Conservation (phyloP, 2,888 invertebrate genomes). For the Tyria jacobaeae region DNA sequence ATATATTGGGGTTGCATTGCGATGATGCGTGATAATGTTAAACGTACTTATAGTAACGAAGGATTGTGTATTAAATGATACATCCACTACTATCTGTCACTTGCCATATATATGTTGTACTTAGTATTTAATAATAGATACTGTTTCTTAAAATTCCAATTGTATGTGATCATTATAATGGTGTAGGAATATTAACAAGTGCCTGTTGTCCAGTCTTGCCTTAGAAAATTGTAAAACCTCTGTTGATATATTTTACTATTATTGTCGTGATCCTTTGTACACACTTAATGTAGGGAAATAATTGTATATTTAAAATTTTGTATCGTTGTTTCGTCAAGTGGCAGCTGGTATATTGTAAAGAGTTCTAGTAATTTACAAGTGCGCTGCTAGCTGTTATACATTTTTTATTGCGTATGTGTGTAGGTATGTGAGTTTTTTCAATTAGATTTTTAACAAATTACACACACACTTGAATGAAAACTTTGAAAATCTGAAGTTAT, state of each 20-base stretch:
- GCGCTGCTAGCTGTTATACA: not conserved
- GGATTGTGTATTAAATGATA: not conserved
- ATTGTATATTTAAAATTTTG: conserved; percentile 30
- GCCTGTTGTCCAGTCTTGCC: conserved; percentile 70
- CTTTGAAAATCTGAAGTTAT: not conserved
- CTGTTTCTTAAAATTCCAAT: conserved; percentile 18
- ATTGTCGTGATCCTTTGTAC: conserved; percentile 42
- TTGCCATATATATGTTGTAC: conserved; percentile 22
- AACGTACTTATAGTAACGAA: not conserved
- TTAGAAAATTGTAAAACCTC: conserved; percentile 52
- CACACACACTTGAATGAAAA: not conserved
- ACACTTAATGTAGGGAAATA: conserved; percentile 40
- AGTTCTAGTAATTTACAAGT: conserved; percentile 8
- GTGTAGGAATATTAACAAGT: conserved; percentile 45
- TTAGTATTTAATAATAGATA: conserved; percentile 12
- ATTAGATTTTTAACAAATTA: too few relatives aligned
- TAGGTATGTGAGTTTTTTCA: not conserved
- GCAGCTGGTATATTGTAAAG: conserved; percentile 31
- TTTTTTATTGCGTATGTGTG: not conserved
- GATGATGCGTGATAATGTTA: not conserved
- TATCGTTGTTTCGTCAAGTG: conserved; percentile 30
- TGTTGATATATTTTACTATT: conserved; percentile 45
- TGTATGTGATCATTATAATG: conserved; percentile 29
- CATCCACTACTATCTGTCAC: not conserved
- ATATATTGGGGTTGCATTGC: not conserved